These are phyloP conservation scores for Drosophila burlai DNA, from an alignment of 1,140 invertebrate genomes.

Conservation along the genomic window DNA sequence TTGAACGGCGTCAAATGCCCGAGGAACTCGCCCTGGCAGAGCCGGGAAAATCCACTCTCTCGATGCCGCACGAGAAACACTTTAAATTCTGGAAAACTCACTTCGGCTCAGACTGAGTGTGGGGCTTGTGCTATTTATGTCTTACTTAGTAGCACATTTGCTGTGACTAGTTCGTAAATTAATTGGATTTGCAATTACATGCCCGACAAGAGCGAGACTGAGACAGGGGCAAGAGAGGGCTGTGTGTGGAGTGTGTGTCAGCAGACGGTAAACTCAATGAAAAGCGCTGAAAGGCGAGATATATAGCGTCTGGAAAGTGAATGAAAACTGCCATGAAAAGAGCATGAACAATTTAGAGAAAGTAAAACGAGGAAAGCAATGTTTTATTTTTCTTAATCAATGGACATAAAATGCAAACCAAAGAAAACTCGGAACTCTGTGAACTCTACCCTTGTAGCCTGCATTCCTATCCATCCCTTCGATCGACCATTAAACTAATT, in stretches of 20 bases:
- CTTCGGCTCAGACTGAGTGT: constrained; percentile 9
- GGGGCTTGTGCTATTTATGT: constrained; percentile 76
- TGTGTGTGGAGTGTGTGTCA: background rate
- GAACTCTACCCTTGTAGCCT: too few relatives aligned
- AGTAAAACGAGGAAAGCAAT: background rate
- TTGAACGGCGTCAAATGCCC: constrained; percentile 44
- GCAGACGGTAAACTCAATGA: constrained; percentile 12
- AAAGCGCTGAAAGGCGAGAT: constrained; percentile 19
- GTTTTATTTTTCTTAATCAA: constrained; percentile 11
- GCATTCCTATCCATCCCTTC: constrained; percentile 21
- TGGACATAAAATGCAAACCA: constrained; percentile 3
- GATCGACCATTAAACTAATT: constrained; percentile 68
- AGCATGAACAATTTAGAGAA: constrained; percentile 6
- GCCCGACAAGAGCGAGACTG: constrained; percentile 40
- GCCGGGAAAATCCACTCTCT: constrained; percentile 9
- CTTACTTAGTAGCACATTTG: constrained; percentile 80
- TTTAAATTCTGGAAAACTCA: constrained; percentile 59
- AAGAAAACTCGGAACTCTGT: constrained; percentile 14
- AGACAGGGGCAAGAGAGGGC: background rate
- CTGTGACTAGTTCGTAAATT: constrained; percentile 78
- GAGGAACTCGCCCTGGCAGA: constrained; percentile 1
- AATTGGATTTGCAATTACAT: constrained; percentile 83
- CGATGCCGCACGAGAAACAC: constrained; percentile 29
- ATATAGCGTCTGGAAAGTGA: constrained; percentile 17
- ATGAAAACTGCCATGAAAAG: constrained; percentile 21